These are phyloP conservation scores for Ameiurus melas DNA, from an alignment of 2,113 vertebrate species.

Conservation along the genomic window DNA sequence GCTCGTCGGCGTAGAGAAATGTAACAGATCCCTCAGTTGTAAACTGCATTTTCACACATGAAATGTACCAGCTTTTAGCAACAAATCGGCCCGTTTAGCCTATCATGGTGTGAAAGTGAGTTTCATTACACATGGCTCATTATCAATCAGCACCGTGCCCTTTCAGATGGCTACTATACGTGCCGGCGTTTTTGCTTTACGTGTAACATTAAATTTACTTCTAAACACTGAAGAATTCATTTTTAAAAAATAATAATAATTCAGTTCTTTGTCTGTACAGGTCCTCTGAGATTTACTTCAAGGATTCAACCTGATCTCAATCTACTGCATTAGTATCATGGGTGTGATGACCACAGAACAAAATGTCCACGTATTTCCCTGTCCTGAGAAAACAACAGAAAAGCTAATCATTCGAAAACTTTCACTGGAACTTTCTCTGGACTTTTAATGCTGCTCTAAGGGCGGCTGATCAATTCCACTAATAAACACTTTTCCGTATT, in stretches of 20 bases:
- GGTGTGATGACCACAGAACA: not conserved
- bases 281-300: not conserved
- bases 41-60: slow-evolving; percentile 12
- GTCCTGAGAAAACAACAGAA: not conserved
- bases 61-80: slow-evolving; percentile 1
- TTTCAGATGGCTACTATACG: slow-evolving; percentile 18
- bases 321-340: not conserved
- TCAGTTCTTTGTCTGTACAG: not conserved
- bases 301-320: not conserved
- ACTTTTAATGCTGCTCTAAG: not conserved
- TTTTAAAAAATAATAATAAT: not conserved
- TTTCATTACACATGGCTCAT: slow-evolving; percentile 38
- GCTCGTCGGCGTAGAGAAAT: slow-evolving; percentile 9
- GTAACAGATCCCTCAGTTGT: slow-evolving; percentile 7
- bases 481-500: not conserved
- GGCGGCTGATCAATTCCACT: no score
- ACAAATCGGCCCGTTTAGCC: slow-evolving; percentile 32
- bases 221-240: slow-evolving; percentile 23
- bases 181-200: slow-evolving; percentile 17
- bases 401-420: not conserved
- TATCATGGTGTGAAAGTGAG: slow-evolving; percentile 1
- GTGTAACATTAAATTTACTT: slow-evolving; percentile 19
- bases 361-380: not conserved
- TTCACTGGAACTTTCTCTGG: not conserved
- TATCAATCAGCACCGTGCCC: slow-evolving; percentile 19